Percentiles rank a stretch among this genome's conserved stretches.
Evolutionary conservation across 1,140 invertebrate genomes (phyloP).

Genomic region (Bradynema listronoti): DNA sequence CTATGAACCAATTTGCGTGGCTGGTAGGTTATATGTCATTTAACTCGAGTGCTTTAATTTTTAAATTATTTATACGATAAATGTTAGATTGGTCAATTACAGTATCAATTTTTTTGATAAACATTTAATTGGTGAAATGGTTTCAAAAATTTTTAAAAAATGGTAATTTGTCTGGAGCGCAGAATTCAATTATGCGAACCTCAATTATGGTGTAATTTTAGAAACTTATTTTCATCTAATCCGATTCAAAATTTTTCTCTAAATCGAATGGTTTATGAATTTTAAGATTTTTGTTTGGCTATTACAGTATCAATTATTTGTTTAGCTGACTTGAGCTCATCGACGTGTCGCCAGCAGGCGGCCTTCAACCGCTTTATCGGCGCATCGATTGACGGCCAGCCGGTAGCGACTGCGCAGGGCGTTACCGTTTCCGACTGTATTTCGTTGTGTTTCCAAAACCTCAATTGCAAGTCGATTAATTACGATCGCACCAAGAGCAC

Average conservation of each 20-base stretch:
- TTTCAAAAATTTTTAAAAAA: too few species aligned
- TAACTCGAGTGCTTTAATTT: too few species aligned
- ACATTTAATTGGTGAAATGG: too few species aligned
- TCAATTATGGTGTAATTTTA: conserved; percentile 13
- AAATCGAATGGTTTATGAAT: too few species aligned
- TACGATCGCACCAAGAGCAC: conserved; percentile 57
- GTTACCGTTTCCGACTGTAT: conserved; percentile 57
- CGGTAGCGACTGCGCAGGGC: conserved; percentile 56
- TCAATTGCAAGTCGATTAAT: conserved; percentile 58
- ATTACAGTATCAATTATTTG: too few species aligned
- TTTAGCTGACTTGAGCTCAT: conserved; percentile 55
- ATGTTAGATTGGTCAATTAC: conserved; percentile 9
- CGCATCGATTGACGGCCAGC: conserved; percentile 50
- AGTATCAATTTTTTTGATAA: background rate
- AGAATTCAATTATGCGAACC: conserved; percentile 6
- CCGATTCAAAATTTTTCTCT: too few species aligned
- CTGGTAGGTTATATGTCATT: conserved; percentile 43
- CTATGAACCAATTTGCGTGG: conserved; percentile 57
- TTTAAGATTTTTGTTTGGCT: too few species aligned
- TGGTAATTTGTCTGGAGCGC: too few species aligned
- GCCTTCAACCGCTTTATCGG: conserved; percentile 57
- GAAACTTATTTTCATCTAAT: too few species aligned
- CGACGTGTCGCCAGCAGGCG: conserved; percentile 57
- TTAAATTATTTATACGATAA: too few species aligned
- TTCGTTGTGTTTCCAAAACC: conserved; percentile 57